Evolutionary conservation across 2,113 vertebrate genomes (phyloP), one percentile per base, ranked within the genome.

Genomic region (Sminthopsis crassicaudata): DNA sequence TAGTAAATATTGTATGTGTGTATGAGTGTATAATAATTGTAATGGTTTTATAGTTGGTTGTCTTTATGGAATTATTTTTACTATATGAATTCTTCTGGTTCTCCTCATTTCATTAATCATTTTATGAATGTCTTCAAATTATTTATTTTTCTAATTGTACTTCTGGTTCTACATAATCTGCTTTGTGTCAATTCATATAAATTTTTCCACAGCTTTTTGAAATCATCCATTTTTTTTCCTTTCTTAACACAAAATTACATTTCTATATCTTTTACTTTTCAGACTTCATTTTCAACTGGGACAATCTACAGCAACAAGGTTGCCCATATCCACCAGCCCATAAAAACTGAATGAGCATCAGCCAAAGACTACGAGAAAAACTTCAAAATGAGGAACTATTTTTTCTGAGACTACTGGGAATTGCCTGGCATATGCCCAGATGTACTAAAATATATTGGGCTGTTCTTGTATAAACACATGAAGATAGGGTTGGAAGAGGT

Each of bases 381-480:
- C 93, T 51, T 94, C 95, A 91, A 96, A 94, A 97, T 97, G 95
- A 96, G 97, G 94, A 97, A 94, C 92, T 95, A 94, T 96, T 97
- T 97, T 97, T 95, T 97, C 93, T 95, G 92, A 91, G 95, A 94
- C 93, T 95, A 0, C 91, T 96, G 97, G 95, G 98, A 97, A 51
- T 94, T 94, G 50, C 42, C 27, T 96, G 96, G 96, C 90, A 25
- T 48, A 51, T 55, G 96, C 96, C 94, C 95, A 97, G 95, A 92
- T 90, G 93, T 95, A 91, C 94, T 92, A 91, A 96, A 95, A 97
- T 97, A 95, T 95, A 96, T 95, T 97, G 97, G 95, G 94, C 94
- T 97, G 92, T 91, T 97, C 94, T 96, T 96, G 96, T 92, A 97
- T 96, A 97, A 97, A 96, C 97, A 97, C 97, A 95, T 97, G 96